phyloP scores from a whole-genome alignment of 2,113 vertebrate species.

The Rostratula benghalensis region DNA sequence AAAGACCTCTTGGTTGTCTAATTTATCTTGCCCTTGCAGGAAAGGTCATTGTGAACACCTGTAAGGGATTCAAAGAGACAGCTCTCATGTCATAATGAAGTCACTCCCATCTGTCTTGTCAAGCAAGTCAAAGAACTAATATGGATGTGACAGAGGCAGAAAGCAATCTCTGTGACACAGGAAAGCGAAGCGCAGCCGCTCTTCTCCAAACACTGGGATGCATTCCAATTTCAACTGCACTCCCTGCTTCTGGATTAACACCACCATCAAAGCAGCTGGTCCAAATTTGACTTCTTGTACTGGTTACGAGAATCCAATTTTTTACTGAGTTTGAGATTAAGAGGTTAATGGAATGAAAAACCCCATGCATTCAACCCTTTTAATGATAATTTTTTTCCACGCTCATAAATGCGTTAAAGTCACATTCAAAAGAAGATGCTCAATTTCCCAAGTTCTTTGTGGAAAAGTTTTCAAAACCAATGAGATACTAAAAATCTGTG shows the following conservation, averaged over 20 bases:
- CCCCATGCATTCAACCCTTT: background rate
- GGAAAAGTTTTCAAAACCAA: background rate
- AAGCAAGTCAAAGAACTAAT: background rate
- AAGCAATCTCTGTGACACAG: background rate
- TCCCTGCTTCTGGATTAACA: background rate
- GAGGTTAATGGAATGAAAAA: background rate
- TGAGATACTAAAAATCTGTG: background rate
- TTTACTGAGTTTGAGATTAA: background rate
- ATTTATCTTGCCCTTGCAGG: constrained; percentile 14
- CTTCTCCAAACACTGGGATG: background rate
- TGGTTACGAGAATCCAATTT: background rate
- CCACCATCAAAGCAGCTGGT: background rate
- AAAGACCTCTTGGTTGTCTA: background rate
- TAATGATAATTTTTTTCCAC: background rate
- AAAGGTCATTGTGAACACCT: background rate
- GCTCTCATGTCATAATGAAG: background rate
- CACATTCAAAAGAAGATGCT: background rate
- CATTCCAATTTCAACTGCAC: background rate
- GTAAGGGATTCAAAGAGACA: background rate
- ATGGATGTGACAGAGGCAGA: background rate
- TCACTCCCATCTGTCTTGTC: background rate
- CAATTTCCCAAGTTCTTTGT: background rate
- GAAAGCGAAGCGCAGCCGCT: background rate
- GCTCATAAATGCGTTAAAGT: background rate
- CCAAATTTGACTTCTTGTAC: background rate